Conservation (phyloP, 2,888 invertebrate species). For the Calameuta idolon region DNA sequence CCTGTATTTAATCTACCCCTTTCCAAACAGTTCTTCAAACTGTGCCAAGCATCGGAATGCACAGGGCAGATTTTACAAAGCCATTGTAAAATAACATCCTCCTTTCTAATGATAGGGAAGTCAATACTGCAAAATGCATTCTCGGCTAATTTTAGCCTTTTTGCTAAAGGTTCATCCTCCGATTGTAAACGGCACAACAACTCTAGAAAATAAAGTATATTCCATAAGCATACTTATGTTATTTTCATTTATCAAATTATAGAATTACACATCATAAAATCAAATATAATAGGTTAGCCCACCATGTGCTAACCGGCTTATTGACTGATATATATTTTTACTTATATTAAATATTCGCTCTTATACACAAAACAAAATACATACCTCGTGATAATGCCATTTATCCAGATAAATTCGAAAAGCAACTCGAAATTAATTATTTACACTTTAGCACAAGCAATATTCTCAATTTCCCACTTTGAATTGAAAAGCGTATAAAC, state of each 20-base stretch:
- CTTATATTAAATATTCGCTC: slow-evolving; percentile 21
- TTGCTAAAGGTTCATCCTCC: slow-evolving; percentile 66
- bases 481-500: background rate
- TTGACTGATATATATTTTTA: slow-evolving; percentile 8
- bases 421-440: background rate
- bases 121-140: slow-evolving; percentile 69
- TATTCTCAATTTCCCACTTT: background rate
- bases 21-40: slow-evolving; percentile 42
- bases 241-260: background rate
- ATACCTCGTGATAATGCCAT: slow-evolving; percentile 38
- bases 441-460: background rate
- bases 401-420: background rate
- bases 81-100: slow-evolving; percentile 70
- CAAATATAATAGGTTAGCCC: slow-evolving; percentile 2
- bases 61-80: slow-evolving; percentile 57
- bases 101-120: slow-evolving; percentile 69
- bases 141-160: slow-evolving; percentile 70
- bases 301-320: background rate
- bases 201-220: slow-evolving; percentile 55
- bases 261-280: background rate
- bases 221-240: background rate
- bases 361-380: slow-evolving; percentile 10
- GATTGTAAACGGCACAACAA: slow-evolving; percentile 68
- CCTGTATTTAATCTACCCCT: slow-evolving; percentile 26
- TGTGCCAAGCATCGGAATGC: slow-evolving; percentile 33